Conservation (phyloP, 1,140 invertebrate genomes). For the Matsumurasca onukii region DNA sequence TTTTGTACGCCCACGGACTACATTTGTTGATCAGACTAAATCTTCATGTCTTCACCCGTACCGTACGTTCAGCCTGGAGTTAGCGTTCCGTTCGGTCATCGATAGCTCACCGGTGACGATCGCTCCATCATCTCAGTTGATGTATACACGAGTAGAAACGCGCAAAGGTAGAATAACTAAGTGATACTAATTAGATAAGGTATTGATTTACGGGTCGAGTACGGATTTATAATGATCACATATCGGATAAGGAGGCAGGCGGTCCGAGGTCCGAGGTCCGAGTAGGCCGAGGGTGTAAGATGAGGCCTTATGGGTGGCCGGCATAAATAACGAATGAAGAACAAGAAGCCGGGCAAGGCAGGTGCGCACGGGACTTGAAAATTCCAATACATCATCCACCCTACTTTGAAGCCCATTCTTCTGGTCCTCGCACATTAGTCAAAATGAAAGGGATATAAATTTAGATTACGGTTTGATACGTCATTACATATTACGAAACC, state of each 20-base stretch:
- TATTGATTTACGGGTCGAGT: neutral
- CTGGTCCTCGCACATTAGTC: constrained; percentile 22
- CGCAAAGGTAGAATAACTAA: too few species aligned
- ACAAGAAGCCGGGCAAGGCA: constrained; percentile 11
- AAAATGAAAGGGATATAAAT: constrained; percentile 24
- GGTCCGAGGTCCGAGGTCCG: too few species aligned
- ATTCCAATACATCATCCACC: constrained; percentile 26
- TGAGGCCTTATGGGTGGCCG: constrained; percentile 21
- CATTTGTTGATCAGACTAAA: too few species aligned
- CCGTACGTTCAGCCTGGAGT: too few species aligned
- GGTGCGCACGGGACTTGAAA: constrained; percentile 11
- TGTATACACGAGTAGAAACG: too few species aligned
- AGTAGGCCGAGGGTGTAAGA: constrained; percentile 8
- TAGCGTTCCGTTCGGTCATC: too few species aligned
- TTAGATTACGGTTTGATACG: constrained; percentile 23
- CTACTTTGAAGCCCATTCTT: constrained; percentile 25
- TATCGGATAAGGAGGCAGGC: neutral
- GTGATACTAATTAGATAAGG: neutral
- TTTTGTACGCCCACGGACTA: too few species aligned
- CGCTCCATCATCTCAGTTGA: too few species aligned
- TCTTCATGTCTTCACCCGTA: too few species aligned
- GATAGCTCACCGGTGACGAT: too few species aligned
- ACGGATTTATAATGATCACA: neutral
- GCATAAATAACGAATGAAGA: constrained; percentile 21
- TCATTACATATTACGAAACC: constrained; percentile 27